phyloP scores from a whole-genome alignment of 1,140 invertebrate species.

The Ips nitidus region DNA sequence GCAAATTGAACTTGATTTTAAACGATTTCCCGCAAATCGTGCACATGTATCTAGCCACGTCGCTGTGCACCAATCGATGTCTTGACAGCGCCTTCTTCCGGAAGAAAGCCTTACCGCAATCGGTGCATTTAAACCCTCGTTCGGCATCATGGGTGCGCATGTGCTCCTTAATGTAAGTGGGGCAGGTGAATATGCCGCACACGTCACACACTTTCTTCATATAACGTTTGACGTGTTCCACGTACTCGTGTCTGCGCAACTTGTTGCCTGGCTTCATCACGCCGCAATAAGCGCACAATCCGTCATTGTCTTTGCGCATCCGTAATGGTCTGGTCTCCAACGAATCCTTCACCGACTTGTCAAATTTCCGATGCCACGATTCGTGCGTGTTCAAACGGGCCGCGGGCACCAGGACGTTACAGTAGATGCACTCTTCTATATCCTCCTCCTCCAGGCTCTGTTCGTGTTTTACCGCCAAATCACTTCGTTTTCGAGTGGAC shows the following conservation, averaged over 20 bases:
- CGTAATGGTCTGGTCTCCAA: background rate
- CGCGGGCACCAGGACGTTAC: slow-evolving; percentile 5
- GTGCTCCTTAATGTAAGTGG: slow-evolving; percentile 38
- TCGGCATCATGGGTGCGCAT: slow-evolving; percentile 36
- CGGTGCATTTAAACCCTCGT: slow-evolving; percentile 57
- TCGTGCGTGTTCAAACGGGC: slow-evolving; percentile 23
- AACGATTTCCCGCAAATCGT: slow-evolving; percentile 55
- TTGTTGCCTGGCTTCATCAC: slow-evolving; percentile 25
- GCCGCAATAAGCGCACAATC: slow-evolving; percentile 30
- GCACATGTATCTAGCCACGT: slow-evolving; percentile 66
- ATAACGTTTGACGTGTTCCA: slow-evolving; percentile 23
- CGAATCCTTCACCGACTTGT: slow-evolving; percentile 12
- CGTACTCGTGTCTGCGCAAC: slow-evolving; percentile 24
- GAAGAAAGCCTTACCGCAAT: slow-evolving; percentile 73
- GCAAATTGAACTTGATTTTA: slow-evolving; percentile 44
- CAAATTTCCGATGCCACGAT: slow-evolving; percentile 28
- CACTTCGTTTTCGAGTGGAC: background rate
- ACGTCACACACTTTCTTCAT: slow-evolving; percentile 33
- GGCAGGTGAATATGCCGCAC: slow-evolving; percentile 30
- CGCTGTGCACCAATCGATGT: slow-evolving; percentile 69
- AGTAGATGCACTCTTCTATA: slow-evolving; percentile 27
- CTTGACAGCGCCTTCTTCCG: slow-evolving; percentile 53
- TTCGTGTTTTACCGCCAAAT: background rate
- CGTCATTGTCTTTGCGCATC: slow-evolving; percentile 4
- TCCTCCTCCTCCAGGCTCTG: background rate